Evolutionary conservation across 2,797 vertebrate species (phyloP), one percentile per base, ranked within the genome.

Genomic region (Tolypeutes matacus): DNA sequence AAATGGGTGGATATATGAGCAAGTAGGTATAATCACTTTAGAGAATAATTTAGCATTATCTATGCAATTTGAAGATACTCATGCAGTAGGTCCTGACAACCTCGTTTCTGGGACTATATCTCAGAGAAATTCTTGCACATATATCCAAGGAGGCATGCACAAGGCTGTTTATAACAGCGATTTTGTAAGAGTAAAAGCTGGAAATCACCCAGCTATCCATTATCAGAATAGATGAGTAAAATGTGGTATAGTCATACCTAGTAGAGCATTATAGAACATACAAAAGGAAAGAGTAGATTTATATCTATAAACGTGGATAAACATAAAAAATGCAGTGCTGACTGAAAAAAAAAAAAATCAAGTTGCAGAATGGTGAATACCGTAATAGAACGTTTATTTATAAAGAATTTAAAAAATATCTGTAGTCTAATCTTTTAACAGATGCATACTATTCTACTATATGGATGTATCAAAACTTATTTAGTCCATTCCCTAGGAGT

Each of bases 331-430:
- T 0, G 1, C 0, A 13, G 27, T 0, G 31, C 14, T 8, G 3
- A 21, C 0, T 0, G 9, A 56, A 18, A 6, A 39, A 29, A 56
- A 18, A 6, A 39, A 29, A 25, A 1, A 27, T 6, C 10, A 42
- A 15, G 53, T 17, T 23, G 53, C 3, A 20, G 62, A 12, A 53
- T 0, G 12, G 51, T 20, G 1, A 34, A 9, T 7, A 34, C 7
- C 21, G 2, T 21, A 1, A 31, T 0, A 12, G 0, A 31, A 10
- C 18, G 3, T 15, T 2, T 11, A 62, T 0, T 46, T 0, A 1
- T 3, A 5, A 34, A 7, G 2, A 31, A 8, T 4, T n/a, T n/a
- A n/a, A n/a, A n/a, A n/a, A n/a, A n/a, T n/a, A n/a, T n/a, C n/a
- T n/a, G n/a, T n/a, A n/a, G n/a, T n/a, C 25, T 36, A 13, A 7